Evolutionary conservation across 2,113 vertebrate species (phyloP), one percentile per base, ranked within the genome.

Genomic region (Ammodytes marinus): DNA sequence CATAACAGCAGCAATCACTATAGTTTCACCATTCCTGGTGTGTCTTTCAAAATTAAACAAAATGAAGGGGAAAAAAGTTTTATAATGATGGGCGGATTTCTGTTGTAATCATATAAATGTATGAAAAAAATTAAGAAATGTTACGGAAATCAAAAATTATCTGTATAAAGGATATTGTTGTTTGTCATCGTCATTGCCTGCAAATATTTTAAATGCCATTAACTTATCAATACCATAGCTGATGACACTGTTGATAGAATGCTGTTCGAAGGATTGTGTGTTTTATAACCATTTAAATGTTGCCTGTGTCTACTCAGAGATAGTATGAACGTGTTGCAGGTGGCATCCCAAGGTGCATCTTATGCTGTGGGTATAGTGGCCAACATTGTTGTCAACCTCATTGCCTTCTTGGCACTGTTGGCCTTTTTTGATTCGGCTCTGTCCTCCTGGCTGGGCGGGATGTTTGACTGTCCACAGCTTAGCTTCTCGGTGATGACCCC

Each of bases 401-500:
- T 97, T 7, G 91, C 96, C 61, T 97, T 97, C 88, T 79, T 98
- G 54, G 92, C 97, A 8, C 80, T 98, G 66, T 57, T 97, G 76
- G 91, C 95, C 66, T 97, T 97, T 72, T 1, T 96, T 37, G 94
- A 98, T 27, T 88, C 95, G 1, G 85, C 77, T 13, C 93, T 98
- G n/a, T n/a, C n/a, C 27, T 96, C 96, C 46, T 98, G 97, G 96
- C 55, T 97, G 12, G 97, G 97, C 45, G 95, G 12, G 65, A 93
- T 97, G 93, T 95, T 98, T 42, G 91, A 96, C 89, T 97, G 90
- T 71, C 96, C 97, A 6, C 91, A 97, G 76, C 83, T 97, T 68
- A 98, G 93, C 88, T 98, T 98, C 78, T 93, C 97, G 95, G 97
- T 98, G 94, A 70, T 27, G 69, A 1, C 13, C 42, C 15, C 5